These are phyloP conservation scores for Pseudoips prasinana DNA, from an alignment of 2,888 invertebrate genomes.

Conservation along the genomic window DNA sequence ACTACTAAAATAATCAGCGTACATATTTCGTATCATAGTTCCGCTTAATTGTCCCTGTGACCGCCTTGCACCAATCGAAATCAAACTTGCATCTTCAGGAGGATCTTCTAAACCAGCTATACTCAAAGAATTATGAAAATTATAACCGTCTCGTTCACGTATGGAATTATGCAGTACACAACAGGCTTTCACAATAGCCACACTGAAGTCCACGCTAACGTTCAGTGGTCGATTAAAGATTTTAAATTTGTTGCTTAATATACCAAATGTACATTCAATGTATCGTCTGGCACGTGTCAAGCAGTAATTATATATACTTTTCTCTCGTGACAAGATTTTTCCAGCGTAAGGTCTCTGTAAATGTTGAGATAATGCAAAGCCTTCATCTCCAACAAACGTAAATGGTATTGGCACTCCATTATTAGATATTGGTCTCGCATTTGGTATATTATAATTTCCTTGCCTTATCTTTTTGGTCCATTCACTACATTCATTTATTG, in stretches of 20 bases:
- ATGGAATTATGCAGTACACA: constrained; percentile 9
- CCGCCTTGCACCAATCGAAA: constrained; percentile 3
- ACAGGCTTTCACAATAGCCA: constrained; percentile 7
- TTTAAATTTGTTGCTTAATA: too few relatives aligned
- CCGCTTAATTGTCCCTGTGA: constrained; percentile 7
- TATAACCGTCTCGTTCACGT: constrained; percentile 11
- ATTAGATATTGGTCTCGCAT: constrained; percentile 8
- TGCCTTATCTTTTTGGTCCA: constrained; percentile 6
- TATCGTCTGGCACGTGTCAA: too few relatives aligned
- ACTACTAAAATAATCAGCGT: constrained; percentile 9
- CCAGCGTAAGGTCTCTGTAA: constrained; percentile 14
- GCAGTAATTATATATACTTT: constrained; percentile 12
- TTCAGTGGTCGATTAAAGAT: constrained; percentile 6
- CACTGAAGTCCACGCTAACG: background rate
- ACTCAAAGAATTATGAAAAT: constrained; percentile 12
- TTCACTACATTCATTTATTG: too few relatives aligned
- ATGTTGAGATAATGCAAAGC: constrained; percentile 13
- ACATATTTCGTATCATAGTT: constrained; percentile 12
- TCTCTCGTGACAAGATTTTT: constrained; percentile 7
- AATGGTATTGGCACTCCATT: constrained; percentile 4
- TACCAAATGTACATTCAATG: too few relatives aligned
- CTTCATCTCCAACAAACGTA: constrained; percentile 15
- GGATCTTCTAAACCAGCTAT: constrained; percentile 3
- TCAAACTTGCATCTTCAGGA: constrained; percentile 2
- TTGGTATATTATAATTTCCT: constrained; percentile 11